Base-by-base conservation (phyloP, 2,888 invertebrate genomes). In the Crioceris asparagi region DNA sequence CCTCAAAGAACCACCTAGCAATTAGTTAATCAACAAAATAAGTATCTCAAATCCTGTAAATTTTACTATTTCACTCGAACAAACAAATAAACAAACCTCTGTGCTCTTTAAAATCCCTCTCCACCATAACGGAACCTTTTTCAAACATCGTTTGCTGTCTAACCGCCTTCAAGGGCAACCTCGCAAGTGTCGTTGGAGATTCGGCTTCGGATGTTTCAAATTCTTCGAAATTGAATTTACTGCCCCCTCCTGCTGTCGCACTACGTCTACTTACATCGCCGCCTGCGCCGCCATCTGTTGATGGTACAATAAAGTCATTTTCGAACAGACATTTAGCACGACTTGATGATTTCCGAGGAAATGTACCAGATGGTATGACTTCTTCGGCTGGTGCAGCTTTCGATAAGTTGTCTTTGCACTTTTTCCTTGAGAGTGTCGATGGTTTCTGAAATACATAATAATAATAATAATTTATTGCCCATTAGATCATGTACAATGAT, bases 141-240 rank as follows among this genome's bases (percentile, higher is more conserved):
- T 51, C 52, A 33, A 48, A 49, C 31, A 54, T 36, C 35, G 43
- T 51, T 31, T 49, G 48, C 17, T 49, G 52, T 25, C 51, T 50
- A 7, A 45, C 14, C 34, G 40, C 41, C 32, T 45, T 48, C 5
- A 41, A 32, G 16, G 49, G 39, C n/a, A n/a, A n/a, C 29, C 40
- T 46, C 25, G 41, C 39, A 4, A 51, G 36, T 16, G 50, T 50
- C 15, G 50, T 51, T 1, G 59, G 55, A 8, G 57, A 54, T 36
- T 61, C 60, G 0, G 54, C 51, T 44, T 59, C 57, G 3, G 59
- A 55, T 14, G 55, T 57, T 44, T 59, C 60, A 39, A 61, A 60
- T 35, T 62, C 61, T 19, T 56, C 30, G 16, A 30, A 30, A 12
- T 30, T 30, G 3, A 30, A 30, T 30, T 23, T 33, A 4, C n/a